A percentile compares a stretch with the other conserved stretches of the same genome.
phyloP scores from a whole-genome alignment of 2,797 vertebrate species.

The Florisuga fusca region DNA sequence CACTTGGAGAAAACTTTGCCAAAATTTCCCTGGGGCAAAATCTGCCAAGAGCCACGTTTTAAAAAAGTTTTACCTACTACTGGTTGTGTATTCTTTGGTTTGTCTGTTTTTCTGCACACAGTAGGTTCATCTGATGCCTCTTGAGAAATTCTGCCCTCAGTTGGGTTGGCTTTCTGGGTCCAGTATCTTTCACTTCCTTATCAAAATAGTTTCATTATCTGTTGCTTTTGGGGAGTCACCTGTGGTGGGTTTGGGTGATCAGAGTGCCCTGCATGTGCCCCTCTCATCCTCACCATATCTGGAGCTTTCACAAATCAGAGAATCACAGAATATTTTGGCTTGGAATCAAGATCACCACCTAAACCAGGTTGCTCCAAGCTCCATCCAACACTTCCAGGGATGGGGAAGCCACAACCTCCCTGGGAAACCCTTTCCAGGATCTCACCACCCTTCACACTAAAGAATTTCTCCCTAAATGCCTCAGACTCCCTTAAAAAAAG shows the following conservation, averaged over 20 bases:
- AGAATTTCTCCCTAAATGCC: too few relatives aligned
- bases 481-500: not conserved
- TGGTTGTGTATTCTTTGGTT: not conserved
- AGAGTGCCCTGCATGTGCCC: not conserved
- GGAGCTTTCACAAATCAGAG: not conserved
- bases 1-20: not conserved
- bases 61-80: too few relatives aligned
- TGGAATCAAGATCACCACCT: too few relatives aligned
- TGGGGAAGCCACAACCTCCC: too few relatives aligned
- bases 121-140: not conserved
- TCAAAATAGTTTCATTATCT: not conserved
- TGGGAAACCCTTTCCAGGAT: too few relatives aligned
- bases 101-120: not conserved
- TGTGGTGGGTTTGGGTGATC: not conserved
- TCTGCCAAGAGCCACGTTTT: accelerated
- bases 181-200: not conserved
- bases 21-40: not conserved
- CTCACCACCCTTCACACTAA: too few relatives aligned
- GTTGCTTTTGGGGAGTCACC: not conserved
- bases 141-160: not conserved
- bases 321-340: too few relatives aligned
- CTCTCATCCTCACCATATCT: not conserved
- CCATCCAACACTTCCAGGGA: too few relatives aligned
- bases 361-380: too few relatives aligned
- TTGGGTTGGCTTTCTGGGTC: not conserved